These are phyloP conservation scores for Peromyscus aztecus DNA, from an alignment of 2,797 vertebrate species.

Conservation along the genomic window DNA sequence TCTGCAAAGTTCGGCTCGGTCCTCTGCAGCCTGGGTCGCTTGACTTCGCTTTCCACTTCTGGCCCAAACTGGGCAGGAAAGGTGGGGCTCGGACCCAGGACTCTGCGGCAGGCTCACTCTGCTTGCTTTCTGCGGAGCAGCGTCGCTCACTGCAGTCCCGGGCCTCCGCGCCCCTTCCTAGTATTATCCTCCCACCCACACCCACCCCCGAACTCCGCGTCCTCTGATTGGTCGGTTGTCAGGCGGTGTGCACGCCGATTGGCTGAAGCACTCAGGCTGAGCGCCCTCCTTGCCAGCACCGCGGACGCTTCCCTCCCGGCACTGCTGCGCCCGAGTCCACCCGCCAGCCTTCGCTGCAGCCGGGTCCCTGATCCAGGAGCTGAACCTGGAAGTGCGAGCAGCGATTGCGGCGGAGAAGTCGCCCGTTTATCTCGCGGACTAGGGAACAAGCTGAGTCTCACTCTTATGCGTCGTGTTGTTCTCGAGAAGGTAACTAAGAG, in stretches of 20 bases:
- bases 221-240: constrained; percentile 84
- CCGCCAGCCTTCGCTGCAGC: constrained; percentile 63
- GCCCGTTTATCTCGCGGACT: background rate
- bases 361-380: constrained; percentile 1
- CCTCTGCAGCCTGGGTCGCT: background rate
- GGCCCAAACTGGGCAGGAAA: background rate
- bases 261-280: constrained; percentile 22
- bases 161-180: constrained; percentile 36
- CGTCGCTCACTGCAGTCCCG: constrained; percentile 21
- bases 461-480: background rate
- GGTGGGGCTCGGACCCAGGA: background rate
- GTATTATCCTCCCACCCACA: constrained; percentile 78
- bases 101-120: background rate
- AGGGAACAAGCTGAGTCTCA: constrained; percentile 25
- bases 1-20: constrained; percentile 12
- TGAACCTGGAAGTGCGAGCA: background rate
- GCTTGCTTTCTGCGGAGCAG: background rate
- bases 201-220: constrained; percentile 52
- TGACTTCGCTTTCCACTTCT: constrained; percentile 45
- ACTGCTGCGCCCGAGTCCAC: background rate
- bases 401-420: background rate
- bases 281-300: constrained; percentile 33
- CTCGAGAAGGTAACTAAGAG: constrained; percentile 25
- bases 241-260: constrained; percentile 78
- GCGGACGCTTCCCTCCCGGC: background rate